Conservation (phyloP, 92 coral and sea anemone genomes). For the Epizoanthus scotinus region DNA sequence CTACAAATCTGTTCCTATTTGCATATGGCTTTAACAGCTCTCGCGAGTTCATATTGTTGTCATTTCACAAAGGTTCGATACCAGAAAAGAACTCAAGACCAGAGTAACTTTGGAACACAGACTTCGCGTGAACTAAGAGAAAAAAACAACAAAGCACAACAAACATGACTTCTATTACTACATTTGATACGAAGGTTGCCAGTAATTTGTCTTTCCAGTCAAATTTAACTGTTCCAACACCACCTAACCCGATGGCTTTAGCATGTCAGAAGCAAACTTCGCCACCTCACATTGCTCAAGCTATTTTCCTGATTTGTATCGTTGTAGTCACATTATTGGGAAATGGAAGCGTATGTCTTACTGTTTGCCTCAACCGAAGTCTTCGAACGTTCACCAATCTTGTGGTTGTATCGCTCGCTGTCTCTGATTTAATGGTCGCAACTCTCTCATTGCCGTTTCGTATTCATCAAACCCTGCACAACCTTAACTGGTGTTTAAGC, state of each 20-base stretch:
- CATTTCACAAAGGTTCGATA: not conserved
- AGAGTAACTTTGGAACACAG: not conserved
- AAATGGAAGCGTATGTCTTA: slow-evolving; percentile 62
- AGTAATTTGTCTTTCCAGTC: not conserved
- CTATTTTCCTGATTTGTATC: slow-evolving; percentile 57
- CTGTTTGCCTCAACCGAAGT: slow-evolving; percentile 64
- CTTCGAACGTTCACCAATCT: slow-evolving; percentile 78
- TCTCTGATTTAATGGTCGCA: slow-evolving; percentile 73
- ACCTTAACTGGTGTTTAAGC: slow-evolving; percentile 69
- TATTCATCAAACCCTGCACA: slow-evolving; percentile 71
- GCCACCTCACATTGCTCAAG: slow-evolving; percentile 67
- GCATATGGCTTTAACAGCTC: slow-evolving; percentile 29
- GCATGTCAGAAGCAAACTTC: slow-evolving; percentile 50
- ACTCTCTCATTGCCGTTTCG: slow-evolving; percentile 74
- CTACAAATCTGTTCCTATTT: slow-evolving; percentile 12
- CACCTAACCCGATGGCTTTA: not conserved
- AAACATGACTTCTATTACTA: slow-evolving; percentile 2
- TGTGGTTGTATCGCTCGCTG: slow-evolving; percentile 78
- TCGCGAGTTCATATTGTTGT: not conserved
- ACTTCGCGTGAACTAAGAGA: slow-evolving; percentile 1
- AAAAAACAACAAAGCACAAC: not conserved
- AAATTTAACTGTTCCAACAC: not conserved
- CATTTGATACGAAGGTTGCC: not conserved
- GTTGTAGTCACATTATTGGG: slow-evolving; percentile 70
- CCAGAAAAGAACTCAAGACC: not conserved